These are phyloP conservation scores for Hedychridium roseum DNA, from an alignment of 2,888 invertebrate genomes.

Conservation along the genomic window DNA sequence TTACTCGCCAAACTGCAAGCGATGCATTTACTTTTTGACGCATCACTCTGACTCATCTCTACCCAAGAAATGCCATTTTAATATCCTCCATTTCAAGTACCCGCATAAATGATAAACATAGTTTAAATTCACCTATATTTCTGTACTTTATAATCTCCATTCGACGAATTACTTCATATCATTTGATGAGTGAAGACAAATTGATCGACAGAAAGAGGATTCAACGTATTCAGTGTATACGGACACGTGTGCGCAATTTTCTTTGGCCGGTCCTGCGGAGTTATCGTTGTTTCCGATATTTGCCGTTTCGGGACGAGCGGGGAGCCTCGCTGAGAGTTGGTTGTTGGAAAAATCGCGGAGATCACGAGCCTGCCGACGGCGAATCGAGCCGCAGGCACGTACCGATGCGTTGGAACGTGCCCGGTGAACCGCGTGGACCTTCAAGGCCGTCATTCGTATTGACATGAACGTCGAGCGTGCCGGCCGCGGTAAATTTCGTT, in stretches of 20 bases:
- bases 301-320: background rate
- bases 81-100: too few species aligned
- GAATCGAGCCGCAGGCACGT: slow-evolving; percentile 33
- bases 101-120: too few species aligned
- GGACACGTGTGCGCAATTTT: slow-evolving; percentile 13
- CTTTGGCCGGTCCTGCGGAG: background rate
- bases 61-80: too few species aligned
- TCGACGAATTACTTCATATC: too few species aligned
- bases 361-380: background rate
- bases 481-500: slow-evolving; percentile 26
- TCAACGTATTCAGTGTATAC: too few species aligned
- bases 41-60: too few species aligned
- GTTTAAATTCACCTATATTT: too few species aligned
- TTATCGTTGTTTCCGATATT: background rate
- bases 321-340: background rate
- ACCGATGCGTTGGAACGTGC: slow-evolving; percentile 50
- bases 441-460: slow-evolving; percentile 55
- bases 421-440: slow-evolving; percentile 27
- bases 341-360: slow-evolving; percentile 1
- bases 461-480: slow-evolving; percentile 43
- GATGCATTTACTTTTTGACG: too few species aligned
- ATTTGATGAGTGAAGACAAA: too few species aligned
- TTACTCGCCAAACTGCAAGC: too few species aligned
- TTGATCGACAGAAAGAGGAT: too few species aligned
- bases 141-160: too few species aligned